phyloP scores from a whole-genome alignment of 2,888 invertebrate genomes.

The Temnothorax unifasciatus region DNA sequence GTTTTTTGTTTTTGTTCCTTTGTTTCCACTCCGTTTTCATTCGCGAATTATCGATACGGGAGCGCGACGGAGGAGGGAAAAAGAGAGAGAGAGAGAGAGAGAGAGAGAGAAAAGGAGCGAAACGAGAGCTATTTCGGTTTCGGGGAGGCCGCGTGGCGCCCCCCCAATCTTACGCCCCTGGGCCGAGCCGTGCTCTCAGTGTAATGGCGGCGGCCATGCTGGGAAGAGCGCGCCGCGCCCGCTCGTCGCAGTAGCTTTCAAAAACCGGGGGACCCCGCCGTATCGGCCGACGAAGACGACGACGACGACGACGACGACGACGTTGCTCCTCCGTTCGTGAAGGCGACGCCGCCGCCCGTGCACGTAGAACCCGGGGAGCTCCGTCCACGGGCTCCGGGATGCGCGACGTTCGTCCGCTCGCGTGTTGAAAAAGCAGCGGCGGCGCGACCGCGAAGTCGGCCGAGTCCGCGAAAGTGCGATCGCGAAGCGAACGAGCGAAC shows the following conservation, averaged over 20 bases:
- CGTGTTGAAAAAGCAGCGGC: constrained; percentile 48
- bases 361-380: neutral
- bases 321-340: neutral
- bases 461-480: constrained; percentile 63
- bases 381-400: constrained; percentile 15
- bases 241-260: constrained; percentile 79
- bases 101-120: neutral
- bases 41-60: neutral
- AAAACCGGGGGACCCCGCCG: constrained; percentile 68
- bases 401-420: constrained; percentile 48
- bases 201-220: constrained; percentile 84
- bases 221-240: constrained; percentile 84
- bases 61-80: neutral
- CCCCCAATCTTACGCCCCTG: constrained; percentile 78
- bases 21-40: neutral
- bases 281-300: constrained; percentile 58
- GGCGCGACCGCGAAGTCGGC: constrained; percentile 57
- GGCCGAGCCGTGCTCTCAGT: constrained; percentile 79
- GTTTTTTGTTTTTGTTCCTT: neutral
- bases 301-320: constrained; percentile 18
- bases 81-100: neutral
- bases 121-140: constrained; percentile 38
- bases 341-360: constrained; percentile 36
- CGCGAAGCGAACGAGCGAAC: constrained; percentile 62
- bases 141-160: constrained; percentile 14